Conservation (phyloP, 2,888 invertebrate genomes). For the Folsomia manolachei region DNA sequence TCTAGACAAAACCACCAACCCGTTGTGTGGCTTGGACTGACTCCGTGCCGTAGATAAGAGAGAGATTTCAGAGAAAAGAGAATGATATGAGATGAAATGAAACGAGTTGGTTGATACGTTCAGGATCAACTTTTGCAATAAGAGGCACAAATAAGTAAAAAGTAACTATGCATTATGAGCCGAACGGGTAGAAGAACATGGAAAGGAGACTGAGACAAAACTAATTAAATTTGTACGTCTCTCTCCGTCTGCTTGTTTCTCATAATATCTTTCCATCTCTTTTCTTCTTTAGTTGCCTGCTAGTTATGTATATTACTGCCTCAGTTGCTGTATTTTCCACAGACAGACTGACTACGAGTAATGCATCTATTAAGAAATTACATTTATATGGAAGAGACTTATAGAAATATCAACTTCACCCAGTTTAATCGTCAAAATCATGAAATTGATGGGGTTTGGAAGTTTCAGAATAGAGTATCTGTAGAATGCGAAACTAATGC, state of each 20-base stretch:
- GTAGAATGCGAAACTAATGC: no score
- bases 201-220: slow-evolving; percentile 1
- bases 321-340: no score
- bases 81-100: background rate
- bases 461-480: no score
- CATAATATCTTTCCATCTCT: background rate
- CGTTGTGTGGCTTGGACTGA: no score
- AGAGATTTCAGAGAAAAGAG: background rate
- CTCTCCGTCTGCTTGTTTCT: background rate
- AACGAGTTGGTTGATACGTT: background rate
- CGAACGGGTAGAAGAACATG: background rate
- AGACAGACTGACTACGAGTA: background rate
- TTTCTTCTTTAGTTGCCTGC: no score
- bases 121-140: slow-evolving; percentile 19
- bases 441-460: background rate
- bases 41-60: background rate
- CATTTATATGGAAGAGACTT: background rate
- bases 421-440: background rate
- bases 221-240: slow-evolving; percentile 17
- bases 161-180: background rate
- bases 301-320: no score
- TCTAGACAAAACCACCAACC: no score
- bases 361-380: background rate
- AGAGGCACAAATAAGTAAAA: background rate
- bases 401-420: background rate